phyloP scores from a whole-genome alignment of 2,888 invertebrate species.

The Hedya salicella region DNA sequence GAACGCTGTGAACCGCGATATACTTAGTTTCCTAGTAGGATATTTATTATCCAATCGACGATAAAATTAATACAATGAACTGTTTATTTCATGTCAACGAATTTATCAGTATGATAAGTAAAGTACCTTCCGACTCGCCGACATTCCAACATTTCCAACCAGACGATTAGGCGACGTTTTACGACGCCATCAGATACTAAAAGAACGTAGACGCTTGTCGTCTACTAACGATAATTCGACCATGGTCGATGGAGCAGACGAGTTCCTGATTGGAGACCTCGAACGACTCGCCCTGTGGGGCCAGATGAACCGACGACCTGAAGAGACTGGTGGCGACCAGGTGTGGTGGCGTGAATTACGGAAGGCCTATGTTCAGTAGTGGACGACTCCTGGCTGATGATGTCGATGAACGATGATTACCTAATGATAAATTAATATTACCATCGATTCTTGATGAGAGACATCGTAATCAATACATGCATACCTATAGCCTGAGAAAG shows the following conservation, averaged over 20 bases:
- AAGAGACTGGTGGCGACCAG: no score
- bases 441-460: neutral
- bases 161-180: constrained; percentile 8
- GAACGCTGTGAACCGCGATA: no score
- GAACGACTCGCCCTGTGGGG: no score
- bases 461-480: constrained; percentile 21
- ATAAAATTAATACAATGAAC: neutral
- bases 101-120: neutral
- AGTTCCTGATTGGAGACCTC: no score
- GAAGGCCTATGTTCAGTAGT: no score
- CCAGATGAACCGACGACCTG: no score
- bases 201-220: constrained; percentile 13
- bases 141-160: no score
- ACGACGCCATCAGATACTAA: constrained; percentile 5
- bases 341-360: no score
- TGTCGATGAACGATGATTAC: neutral
- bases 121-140: neutral
- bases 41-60: neutral
- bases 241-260: no score
- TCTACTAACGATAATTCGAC: neutral
- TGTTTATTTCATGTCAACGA: constrained; percentile 1
- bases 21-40: no score
- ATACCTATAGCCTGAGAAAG: constrained; percentile 66
- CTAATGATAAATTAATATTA: constrained; percentile 5
- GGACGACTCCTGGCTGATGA: no score